These are phyloP conservation scores for Drosophila ohnishii DNA, from an alignment of 1,140 invertebrate species.

Conservation along the genomic window DNA sequence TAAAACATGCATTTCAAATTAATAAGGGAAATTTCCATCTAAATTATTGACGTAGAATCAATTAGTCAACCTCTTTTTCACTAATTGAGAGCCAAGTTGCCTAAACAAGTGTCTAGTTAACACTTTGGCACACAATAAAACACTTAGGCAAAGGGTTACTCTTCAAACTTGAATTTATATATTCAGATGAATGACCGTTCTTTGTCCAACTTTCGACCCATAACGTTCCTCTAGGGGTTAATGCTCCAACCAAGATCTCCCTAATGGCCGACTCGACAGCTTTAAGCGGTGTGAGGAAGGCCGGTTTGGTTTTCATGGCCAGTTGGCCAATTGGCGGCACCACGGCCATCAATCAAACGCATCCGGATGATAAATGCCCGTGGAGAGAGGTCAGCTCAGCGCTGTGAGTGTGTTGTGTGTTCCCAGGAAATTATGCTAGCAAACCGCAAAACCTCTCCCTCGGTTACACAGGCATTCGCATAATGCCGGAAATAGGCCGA, in stretches of 20 bases:
- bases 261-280: conserved; percentile 37
- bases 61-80: background rate
- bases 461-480: conserved; percentile 1
- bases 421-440: conserved; percentile 50
- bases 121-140: conserved; percentile 13
- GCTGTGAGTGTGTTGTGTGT: conserved; percentile 1
- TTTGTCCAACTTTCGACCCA: conserved; percentile 1
- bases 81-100: background rate
- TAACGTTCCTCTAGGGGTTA: conserved; percentile 6
- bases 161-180: conserved; percentile 22
- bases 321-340: conserved; percentile 25
- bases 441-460: conserved; percentile 18
- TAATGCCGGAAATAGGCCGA: conserved; percentile 26
- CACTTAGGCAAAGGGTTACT: background rate
- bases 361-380: conserved; percentile 54
- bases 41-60: background rate
- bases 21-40: no score
- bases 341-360: conserved; percentile 37
- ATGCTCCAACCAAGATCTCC: conserved; percentile 28
- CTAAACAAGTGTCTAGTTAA: background rate
- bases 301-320: background rate
- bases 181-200: conserved; percentile 43
- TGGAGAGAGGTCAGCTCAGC: background rate
- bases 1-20: background rate
- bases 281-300: background rate